A percentile compares a stretch with the other conserved stretches of the same genome.
phyloP scores from a whole-genome alignment of 2,797 vertebrate genomes.

The Masticophis lateralis region DNA sequence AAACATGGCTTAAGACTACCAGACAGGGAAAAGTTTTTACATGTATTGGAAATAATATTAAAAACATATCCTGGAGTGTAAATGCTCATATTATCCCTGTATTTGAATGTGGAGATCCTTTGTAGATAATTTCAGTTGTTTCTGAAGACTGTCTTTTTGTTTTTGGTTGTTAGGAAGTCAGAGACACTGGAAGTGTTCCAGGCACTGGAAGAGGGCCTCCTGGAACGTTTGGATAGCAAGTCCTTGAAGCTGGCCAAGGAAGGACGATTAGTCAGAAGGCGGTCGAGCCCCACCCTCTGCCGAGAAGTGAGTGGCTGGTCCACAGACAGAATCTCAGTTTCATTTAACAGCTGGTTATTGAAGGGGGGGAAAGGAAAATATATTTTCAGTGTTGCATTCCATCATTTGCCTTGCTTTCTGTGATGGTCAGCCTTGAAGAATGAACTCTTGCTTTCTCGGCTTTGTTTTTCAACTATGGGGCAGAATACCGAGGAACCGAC shows the following conservation, averaged over 20 bases:
- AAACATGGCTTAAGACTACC: not conserved
- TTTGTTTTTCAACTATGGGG: not conserved
- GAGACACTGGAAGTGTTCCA: slow-evolving; percentile 74
- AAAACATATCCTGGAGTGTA: not conserved
- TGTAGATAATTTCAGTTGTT: not conserved
- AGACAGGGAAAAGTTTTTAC: not conserved
- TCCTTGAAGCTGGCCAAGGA: slow-evolving; percentile 59
- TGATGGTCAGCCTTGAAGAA: not conserved
- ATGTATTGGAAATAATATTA: not conserved
- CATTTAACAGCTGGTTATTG: not conserved
- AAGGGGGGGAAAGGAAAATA: not conserved
- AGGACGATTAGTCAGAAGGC: slow-evolving; percentile 63
- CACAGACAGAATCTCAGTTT: not conserved
- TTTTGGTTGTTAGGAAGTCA: slow-evolving; percentile 67
- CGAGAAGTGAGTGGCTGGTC: slow-evolving; percentile 70
- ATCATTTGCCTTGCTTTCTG: not conserved
- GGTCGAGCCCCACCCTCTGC: slow-evolving; percentile 70
- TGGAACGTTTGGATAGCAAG: slow-evolving; percentile 65
- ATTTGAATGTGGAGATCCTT: not conserved
- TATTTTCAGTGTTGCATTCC: not conserved
- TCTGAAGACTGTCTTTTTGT: not conserved
- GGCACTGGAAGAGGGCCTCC: slow-evolving; percentile 68
- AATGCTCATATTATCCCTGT: not conserved
- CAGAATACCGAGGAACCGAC: not conserved
- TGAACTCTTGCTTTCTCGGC: not conserved